Percentiles rank a stretch among this genome's conserved stretches.
These are phyloP conservation scores for Scaptomyza cyrtandrae DNA, from an alignment of 2,888 invertebrate species.

Conservation along the genomic window DNA sequence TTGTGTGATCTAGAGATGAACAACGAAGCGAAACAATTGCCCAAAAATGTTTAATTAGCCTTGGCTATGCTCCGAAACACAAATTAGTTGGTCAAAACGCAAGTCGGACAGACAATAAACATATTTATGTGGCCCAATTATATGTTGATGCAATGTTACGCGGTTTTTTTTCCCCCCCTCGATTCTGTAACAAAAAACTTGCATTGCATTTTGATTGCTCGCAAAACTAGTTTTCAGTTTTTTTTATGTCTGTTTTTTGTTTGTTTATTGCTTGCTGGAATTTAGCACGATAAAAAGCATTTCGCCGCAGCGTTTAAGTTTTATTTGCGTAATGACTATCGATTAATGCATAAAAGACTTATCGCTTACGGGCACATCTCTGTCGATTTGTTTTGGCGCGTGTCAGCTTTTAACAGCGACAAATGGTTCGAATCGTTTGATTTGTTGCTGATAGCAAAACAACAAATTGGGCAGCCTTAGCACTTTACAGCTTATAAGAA, in stretches of 20 bases:
- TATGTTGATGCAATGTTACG: constrained; percentile 14
- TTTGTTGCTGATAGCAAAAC: constrained; percentile 50
- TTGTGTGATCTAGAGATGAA: constrained; percentile 54
- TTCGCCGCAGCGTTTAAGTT: constrained; percentile 1
- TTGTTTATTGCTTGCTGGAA: constrained; percentile 21
- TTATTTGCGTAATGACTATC: background rate
- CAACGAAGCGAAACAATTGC: constrained; percentile 47
- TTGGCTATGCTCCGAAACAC: constrained; percentile 38
- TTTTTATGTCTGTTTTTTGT: constrained; percentile 21
- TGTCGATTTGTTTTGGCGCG: constrained; percentile 36
- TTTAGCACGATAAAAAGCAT: constrained; percentile 2
- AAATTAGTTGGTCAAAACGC: constrained; percentile 5
- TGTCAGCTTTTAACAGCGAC: constrained; percentile 34
- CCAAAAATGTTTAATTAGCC: constrained; percentile 35
- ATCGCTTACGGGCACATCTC: constrained; percentile 19
- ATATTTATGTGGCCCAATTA: constrained; percentile 2
- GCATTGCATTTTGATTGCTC: constrained; percentile 7
- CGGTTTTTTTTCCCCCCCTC: constrained; percentile 15
- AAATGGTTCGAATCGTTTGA: constrained; percentile 32
- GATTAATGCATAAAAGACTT: constrained; percentile 6
- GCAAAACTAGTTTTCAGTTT: constrained; percentile 10
- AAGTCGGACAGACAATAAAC: background rate
- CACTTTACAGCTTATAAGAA: constrained; percentile 63
- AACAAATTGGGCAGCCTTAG: constrained; percentile 61
- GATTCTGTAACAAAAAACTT: constrained; percentile 8